Base-by-base conservation (phyloP, 2,113 vertebrate genomes). In the Barnardius zonarius region DNA sequence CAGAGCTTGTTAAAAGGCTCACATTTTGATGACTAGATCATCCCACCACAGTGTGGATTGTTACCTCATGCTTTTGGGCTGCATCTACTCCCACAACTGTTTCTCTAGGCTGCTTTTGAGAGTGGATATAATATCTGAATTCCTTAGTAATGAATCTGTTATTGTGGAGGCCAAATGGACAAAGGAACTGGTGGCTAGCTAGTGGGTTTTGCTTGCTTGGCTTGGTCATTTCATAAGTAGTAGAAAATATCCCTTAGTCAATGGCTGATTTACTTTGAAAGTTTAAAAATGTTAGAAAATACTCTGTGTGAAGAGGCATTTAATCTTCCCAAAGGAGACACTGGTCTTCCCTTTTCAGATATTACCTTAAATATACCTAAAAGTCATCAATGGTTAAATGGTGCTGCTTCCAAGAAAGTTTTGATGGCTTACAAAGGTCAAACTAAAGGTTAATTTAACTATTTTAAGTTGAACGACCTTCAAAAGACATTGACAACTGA, bases 401-500 rank as follows among this genome's bases (percentile, higher is more conserved):
- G 79, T 63, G 15, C 57, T 91, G 30, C 43, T 92, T 92, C 59
- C 73, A 84, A 68, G 75, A 89, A 85, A 87, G 85, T 94, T 96
- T 92, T 84, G 78, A 83, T 90, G 75, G 46, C 62, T 93, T 87
- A 69, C 16, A 92, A 94, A 96, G 69, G 89, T 94, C 96, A 94
- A 68, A 82, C 41, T 84, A 86, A 95, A 96, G 93, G 66, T 93
- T 93, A 84, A 72, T 83, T 94, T 94, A 84, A 86, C 83, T 90
- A 33, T 92, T 96, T 94, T 79, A 70, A 82, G 75, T 86, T 82
- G 44, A 7, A 76, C 75, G 93, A 95, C 75, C 73, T 94, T 96
- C 86, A 86, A 89, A 95, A 91, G n/a, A 81, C n/a, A 88, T 84
- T 6, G 30, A 88, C 68, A 90, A 77, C 75, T 93, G 82, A 90